Conservation (phyloP, 1,140 invertebrate genomes). For the Drosophila elegans region DNA sequence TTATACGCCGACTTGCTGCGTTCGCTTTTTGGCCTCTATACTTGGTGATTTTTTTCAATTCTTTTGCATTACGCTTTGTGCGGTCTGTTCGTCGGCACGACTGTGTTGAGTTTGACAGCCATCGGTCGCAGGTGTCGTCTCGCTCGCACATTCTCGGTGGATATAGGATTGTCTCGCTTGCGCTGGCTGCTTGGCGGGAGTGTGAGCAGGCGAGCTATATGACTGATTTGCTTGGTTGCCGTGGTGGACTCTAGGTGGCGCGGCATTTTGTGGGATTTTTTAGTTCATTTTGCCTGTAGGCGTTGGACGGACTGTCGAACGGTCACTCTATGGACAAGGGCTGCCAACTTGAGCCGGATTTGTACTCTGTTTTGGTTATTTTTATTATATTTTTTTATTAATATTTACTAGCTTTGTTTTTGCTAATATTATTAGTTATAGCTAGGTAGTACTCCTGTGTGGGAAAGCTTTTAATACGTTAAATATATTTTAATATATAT, state of each 20-base stretch:
- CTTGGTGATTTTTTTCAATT: slow-evolving; percentile 82
- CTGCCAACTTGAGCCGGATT: neutral
- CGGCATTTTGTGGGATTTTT: neutral
- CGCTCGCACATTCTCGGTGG: neutral
- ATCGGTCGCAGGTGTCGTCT: slow-evolving; percentile 12
- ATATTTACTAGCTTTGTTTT: too few relatives aligned
- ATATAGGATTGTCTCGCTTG: neutral
- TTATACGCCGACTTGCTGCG: slow-evolving; percentile 58
- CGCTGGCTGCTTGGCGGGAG: neutral
- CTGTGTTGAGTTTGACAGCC: slow-evolving; percentile 69
- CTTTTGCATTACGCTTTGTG: slow-evolving; percentile 77
- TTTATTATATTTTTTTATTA: too few relatives aligned
- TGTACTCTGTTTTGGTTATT: neutral
- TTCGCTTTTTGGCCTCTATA: slow-evolving; percentile 77
- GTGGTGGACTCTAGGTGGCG: slow-evolving; percentile 26
- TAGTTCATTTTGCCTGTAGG: slow-evolving; percentile 5
- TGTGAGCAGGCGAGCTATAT: slow-evolving; percentile 8
- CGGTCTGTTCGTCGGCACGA: slow-evolving; percentile 75
- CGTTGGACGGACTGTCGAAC: slow-evolving; percentile 11
- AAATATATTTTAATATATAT: too few relatives aligned
- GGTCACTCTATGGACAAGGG: neutral
- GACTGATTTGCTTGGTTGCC: neutral
- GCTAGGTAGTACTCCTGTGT: too few relatives aligned
- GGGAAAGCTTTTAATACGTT: too few relatives aligned
- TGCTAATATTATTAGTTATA: too few relatives aligned